A percentile compares a stretch with the other conserved stretches of the same genome.
phyloP scores from a whole-genome alignment of 2,797 vertebrate species.

The Syngnathus acus region DNA sequence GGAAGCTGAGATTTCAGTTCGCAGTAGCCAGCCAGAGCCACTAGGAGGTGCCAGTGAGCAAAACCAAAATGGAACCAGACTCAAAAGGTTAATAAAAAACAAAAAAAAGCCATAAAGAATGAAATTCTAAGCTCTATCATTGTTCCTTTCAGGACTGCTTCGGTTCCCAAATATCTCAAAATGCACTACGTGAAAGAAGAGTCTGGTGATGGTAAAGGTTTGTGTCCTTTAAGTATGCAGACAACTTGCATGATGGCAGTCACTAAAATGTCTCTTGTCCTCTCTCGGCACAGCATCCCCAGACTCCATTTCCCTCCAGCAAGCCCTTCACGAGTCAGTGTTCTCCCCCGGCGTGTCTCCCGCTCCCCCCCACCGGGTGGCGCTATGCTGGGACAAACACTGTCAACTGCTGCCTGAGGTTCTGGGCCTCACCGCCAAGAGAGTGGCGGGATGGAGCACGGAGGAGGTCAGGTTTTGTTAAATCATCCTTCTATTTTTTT shows the following conservation, averaged over 20 bases:
- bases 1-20: conserved; percentile 62
- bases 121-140: background rate
- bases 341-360: conserved; percentile 79
- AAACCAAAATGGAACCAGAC: conserved; percentile 59
- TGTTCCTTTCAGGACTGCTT: conserved; percentile 62
- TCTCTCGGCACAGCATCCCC: conserved; percentile 43
- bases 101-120: background rate
- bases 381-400: conserved; percentile 88
- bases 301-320: conserved; percentile 74
- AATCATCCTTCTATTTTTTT: too few relatives aligned
- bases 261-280: background rate
- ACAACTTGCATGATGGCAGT: background rate
- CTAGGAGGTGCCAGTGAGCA: conserved; percentile 55
- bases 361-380: conserved; percentile 68
- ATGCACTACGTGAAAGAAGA: conserved; percentile 81
- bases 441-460: conserved; percentile 81
- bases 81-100: conserved; percentile 50
- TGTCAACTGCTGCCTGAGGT: conserved; percentile 88
- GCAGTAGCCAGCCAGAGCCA: conserved; percentile 58
- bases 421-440: conserved; percentile 81
- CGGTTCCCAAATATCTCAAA: conserved; percentile 76
- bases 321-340: conserved; percentile 87
- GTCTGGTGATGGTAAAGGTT: conserved; percentile 72
- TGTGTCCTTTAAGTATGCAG: background rate
- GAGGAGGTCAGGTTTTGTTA: conserved; percentile 74